Evolutionary conservation across 2,797 vertebrate genomes (phyloP), one percentile per base, ranked within the genome.

Genomic region (Chelon labrosus): DNA sequence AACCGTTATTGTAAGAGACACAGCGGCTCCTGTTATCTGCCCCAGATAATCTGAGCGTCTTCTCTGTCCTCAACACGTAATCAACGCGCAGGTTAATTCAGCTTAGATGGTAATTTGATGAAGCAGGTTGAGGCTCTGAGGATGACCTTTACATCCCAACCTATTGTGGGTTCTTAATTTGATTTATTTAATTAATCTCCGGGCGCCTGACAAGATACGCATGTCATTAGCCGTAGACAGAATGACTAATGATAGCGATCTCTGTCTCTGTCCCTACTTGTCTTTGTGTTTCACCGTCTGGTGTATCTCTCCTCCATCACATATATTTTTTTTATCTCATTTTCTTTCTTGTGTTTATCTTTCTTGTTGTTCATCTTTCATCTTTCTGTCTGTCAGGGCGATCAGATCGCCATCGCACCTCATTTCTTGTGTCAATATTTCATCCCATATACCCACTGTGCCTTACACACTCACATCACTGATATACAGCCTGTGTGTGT

Each of bases 151-250:
- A 54, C 25, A 83, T 80, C 68, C 55, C 59, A 73, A 77, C 54
- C 66, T 27, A 59, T 71, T 57, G 61, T 50, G 46, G 51, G n/a
- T 65, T 64, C 65, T 70, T 80, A 76, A 82, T 65, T 71, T 70
- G 79, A 87, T 87, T 77, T 52, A 82, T 85, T 82, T 55, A 82
- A 90, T 90, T 87, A 83, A 82, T 87, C 80, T 87, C 60, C 0
- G 14, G 14, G 49, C 9, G 5, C 65, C 64, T 27, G 0, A 41
- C 62, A 6, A 75, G 75, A 77, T 22, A n/a, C 3, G 4, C 52
- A n/a, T n/a, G 27, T 65, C 65, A 74, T 88, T 83, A 84, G 65
- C 49, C 11, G 19, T 8, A 61, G 86, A 88, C 74, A 13, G 31
- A 35, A 42, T 75, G 84, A 86, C 51, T 67, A 64, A 84, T 72